Conservation (phyloP, 2,888 invertebrate genomes). For the Arctia plantaginis region DNA sequence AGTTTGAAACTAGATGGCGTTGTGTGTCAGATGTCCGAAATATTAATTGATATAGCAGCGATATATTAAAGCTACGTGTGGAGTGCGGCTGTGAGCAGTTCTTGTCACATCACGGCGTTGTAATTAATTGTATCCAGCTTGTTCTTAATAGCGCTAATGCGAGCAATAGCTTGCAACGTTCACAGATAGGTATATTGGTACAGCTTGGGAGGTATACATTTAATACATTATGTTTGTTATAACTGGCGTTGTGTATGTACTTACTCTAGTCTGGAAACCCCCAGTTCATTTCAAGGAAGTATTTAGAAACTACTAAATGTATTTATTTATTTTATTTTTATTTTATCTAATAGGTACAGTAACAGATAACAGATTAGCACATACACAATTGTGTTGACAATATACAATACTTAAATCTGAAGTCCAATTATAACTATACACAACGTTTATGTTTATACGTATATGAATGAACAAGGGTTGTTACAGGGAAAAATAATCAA, state of each 20-base stretch:
- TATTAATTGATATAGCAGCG: neutral
- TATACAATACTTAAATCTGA: no score
- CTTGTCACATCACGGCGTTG: slow-evolving; percentile 30
- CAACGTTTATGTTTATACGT: no score
- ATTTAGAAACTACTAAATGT: neutral
- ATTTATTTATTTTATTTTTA: no score
- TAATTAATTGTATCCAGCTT: slow-evolving; percentile 46
- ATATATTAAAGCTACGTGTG: slow-evolving; percentile 6
- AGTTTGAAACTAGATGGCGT: no score
- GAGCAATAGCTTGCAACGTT: slow-evolving; percentile 34
- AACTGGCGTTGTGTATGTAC: neutral
- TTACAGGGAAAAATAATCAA: no score
- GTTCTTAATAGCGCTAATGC: slow-evolving; percentile 41
- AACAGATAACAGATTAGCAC: no score
- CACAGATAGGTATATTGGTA: slow-evolving; percentile 25
- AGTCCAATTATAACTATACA: no score
- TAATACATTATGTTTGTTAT: no score
- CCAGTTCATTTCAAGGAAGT: neutral
- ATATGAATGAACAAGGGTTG: no score
- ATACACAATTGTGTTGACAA: no score
- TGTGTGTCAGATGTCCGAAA: no score
- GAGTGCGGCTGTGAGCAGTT: slow-evolving; percentile 8
- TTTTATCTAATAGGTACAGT: no score
- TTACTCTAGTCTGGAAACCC: neutral
- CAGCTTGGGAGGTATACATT: slow-evolving; percentile 5